Percentiles rank a stretch among this genome's conserved stretches.
Evolutionary conservation across 2,113 vertebrate genomes (phyloP).

Genomic region (Nesogale talazaci): DNA sequence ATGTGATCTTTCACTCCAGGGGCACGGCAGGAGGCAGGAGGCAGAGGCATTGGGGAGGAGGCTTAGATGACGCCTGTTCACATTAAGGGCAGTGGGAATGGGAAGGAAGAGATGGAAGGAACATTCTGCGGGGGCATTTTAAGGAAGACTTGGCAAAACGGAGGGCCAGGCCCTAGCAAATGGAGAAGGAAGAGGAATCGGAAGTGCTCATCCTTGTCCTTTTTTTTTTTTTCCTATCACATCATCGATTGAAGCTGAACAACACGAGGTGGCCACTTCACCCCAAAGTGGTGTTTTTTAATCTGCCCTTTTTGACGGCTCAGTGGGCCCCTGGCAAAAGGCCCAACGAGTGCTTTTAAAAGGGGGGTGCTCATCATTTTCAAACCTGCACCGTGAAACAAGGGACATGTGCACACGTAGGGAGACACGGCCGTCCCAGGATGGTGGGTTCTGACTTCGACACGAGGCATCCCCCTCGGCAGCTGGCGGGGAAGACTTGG

Average conservation of each 20-base stretch:
- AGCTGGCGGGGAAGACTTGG: neutral
- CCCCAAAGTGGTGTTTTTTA: no score
- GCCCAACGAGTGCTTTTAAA: no score
- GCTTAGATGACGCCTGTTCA: no score
- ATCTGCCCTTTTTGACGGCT: no score
- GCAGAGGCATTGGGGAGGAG: neutral
- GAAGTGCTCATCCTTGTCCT: neutral
- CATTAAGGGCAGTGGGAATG: neutral
- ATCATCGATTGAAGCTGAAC: no score
- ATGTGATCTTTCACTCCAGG: neutral
- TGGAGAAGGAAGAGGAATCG: neutral
- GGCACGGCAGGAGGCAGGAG: neutral
- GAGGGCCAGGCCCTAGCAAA: neutral
- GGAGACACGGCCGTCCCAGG: neutral
- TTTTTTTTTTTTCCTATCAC: no score
- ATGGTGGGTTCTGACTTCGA: neutral
- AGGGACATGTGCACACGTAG: neutral
- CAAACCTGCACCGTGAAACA: neutral
- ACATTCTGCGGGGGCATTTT: neutral
- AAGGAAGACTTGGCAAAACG: neutral
- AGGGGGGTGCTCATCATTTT: neutral
- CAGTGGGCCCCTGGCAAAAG: no score
- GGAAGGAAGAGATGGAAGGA: neutral
- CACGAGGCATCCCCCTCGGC: neutral
- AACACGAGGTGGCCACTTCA: no score